These are phyloP conservation scores for Drosophila birchii DNA, from an alignment of 2,888 invertebrate genomes.

Conservation along the genomic window DNA sequence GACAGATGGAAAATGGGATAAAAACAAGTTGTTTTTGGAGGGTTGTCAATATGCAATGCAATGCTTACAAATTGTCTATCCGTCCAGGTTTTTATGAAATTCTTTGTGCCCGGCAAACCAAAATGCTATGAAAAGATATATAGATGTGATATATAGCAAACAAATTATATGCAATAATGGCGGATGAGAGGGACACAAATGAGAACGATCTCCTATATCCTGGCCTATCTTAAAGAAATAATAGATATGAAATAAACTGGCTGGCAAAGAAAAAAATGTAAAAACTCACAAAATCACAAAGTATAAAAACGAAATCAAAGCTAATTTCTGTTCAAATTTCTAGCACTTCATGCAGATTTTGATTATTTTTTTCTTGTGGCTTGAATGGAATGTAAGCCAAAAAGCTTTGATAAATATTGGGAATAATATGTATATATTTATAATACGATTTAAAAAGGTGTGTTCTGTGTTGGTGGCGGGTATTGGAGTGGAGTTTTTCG, in stretches of 20 bases:
- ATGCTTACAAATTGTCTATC: constrained; percentile 82
- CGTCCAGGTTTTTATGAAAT: constrained; percentile 81
- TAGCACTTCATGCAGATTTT: constrained; percentile 33
- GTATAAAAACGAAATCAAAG: neutral
- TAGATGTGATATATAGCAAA: constrained; percentile 68
- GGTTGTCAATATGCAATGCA: constrained; percentile 51
- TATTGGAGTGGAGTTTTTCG: constrained; percentile 36
- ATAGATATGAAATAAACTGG: neutral
- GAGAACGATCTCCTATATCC: constrained; percentile 18
- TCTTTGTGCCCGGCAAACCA: constrained; percentile 82
- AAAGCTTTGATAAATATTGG: constrained; percentile 68
- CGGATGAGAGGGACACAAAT: constrained; percentile 30
- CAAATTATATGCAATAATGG: constrained; percentile 45
- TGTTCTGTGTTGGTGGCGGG: constrained; percentile 24
- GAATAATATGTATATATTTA: constrained; percentile 13
- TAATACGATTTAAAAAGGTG: constrained; percentile 15
- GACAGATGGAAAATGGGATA: constrained; percentile 12
- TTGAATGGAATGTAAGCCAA: constrained; percentile 44
- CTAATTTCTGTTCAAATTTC: constrained; percentile 14
- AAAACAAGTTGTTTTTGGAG: constrained; percentile 29
- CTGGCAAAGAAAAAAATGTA: neutral
- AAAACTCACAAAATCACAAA: constrained; percentile 19
- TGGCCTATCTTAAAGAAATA: neutral
- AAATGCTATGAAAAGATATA: constrained; percentile 80
- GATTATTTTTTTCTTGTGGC: neutral